Base-by-base conservation (phyloP, 2,113 vertebrate species). In the Gobio gobio region DNA sequence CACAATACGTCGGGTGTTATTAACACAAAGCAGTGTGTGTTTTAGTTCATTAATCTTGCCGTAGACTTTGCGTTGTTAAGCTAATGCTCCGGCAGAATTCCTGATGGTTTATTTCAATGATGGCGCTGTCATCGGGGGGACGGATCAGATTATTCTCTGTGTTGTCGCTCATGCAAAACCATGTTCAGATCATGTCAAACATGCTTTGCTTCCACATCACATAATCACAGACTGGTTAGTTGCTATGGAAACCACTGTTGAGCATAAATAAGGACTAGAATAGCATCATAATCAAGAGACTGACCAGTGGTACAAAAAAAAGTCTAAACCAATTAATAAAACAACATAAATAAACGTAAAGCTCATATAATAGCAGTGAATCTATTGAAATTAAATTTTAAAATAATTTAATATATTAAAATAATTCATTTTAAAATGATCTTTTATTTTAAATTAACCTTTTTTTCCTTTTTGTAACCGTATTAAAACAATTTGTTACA, bases 241-340 rank as follows among this genome's bases (percentile, higher is more conserved):
- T 90, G 88, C 88, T 80, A 26, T 86, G 87, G 91, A 59, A 89
- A 93, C 91, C 74, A 26, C 6, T 4, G 72, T n/a, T 72, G 10
- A 36, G 26, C 16, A 72, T 72, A 36, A 51, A 40, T 43, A 12
- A 26, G 13, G 40, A 79, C 78, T 29, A 61, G 58, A 26, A 58
- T 63, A 45, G 58, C 22, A 79, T 63, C 58, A 45, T 13, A 63
- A 47, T 47, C 9, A 5, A 64, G 8, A 26, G n/a, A 20, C 58
- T 64, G 77, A 63, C 77, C 77, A 26, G 12, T 43, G 22, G 10
- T 78, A 43, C 22, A 24, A 63, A 5, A 24, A 24, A 12, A 26
- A 9, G 24, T 61, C 24, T 10, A 24, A 24, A 10, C 59, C 59
- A 63, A 3, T 61, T 61, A 47, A 45, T 2, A 14, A 14, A 14